phyloP scores from a whole-genome alignment of 2,888 invertebrate genomes.

The Lepidochitona cinerea region DNA sequence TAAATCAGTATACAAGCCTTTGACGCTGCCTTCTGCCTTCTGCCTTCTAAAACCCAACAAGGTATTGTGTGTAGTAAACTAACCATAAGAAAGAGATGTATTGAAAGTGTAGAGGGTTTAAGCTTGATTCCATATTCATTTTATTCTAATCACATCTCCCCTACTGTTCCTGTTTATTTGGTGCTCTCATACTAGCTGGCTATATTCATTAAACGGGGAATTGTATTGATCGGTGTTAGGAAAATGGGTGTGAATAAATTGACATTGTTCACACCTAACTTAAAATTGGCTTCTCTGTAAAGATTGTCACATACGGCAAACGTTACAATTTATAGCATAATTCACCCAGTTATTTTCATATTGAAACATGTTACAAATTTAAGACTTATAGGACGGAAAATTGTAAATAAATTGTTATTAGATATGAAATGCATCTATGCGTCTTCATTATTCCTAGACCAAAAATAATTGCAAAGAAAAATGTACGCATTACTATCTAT shows the following conservation, averaged over 20 bases:
- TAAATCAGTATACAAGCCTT: not conserved
- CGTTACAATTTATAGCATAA: too few relatives aligned
- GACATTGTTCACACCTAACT: not conserved
- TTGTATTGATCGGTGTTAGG: not conserved
- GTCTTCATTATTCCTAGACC: too few relatives aligned
- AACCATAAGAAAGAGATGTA: not conserved
- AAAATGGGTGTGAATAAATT: not conserved
- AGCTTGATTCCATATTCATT: not conserved
- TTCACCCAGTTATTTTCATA: too few relatives aligned
- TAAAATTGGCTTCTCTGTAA: too few relatives aligned
- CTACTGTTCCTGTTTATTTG: not conserved
- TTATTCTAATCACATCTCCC: conserved; percentile 7
- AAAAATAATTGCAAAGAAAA: too few relatives aligned
- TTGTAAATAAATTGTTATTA: too few relatives aligned
- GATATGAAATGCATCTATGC: too few relatives aligned
- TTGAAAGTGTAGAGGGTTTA: not conserved
- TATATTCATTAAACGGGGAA: not conserved
- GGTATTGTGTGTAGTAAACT: not conserved
- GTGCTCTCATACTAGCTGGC: not conserved
- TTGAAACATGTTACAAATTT: too few relatives aligned
- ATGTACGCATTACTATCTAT: too few relatives aligned
- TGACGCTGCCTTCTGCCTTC: not conserved
- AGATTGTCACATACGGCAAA: too few relatives aligned
- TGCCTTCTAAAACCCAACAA: not conserved
- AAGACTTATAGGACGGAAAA: too few relatives aligned